Evolutionary conservation across 2,113 vertebrate species (phyloP), one percentile per base, ranked within the genome.

Genomic region (Onychostoma macrolepis): DNA sequence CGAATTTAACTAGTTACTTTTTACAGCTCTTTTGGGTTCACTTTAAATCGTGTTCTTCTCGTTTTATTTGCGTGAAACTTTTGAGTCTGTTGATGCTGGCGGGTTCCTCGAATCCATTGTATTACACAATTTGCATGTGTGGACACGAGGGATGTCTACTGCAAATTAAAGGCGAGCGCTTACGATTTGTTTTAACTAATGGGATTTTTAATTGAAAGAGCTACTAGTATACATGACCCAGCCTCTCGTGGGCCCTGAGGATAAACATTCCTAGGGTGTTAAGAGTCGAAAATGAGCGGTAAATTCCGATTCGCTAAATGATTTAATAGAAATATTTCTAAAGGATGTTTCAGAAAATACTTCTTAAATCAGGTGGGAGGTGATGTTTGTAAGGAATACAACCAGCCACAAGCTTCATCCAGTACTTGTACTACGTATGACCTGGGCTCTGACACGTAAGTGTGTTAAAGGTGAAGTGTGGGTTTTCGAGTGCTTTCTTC

Each of bases 1-100:
- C 80, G 89, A 90, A 80, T 85, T 75, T n/a, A 83, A 87, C 21
- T 56, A 13, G n/a, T 38, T 86, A 50, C 43, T 71, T n/a, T 71
- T 41, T 83, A 28, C 19, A 67, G 61, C 80, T 43, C 26, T 50
- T 30, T 75, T 15, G 38, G 36, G 21, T 1, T 48, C 24, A 26
- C 41, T 26, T 45, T 26, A 48, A 76, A 76, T 48, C 13, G 12
- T 48, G 3, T 6, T 45, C n/a, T 48, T 48, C n/a, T 76, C 12
- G 7, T 48, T 6, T n/a, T 41, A 72, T 72, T 41, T 1, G 6
- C 2, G 19, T 74, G 33, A 24, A 72, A 11, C 10, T 24, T 19
- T 72, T 24, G 24, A n/a, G 56, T 24, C 53, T 61, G 19, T 36
- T 38, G 38, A 71, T 38, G 67, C 67, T 56, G 8, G 5, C 28